Conservation (phyloP, 1,140 invertebrate species). For the Helicoverpa zea region DNA sequence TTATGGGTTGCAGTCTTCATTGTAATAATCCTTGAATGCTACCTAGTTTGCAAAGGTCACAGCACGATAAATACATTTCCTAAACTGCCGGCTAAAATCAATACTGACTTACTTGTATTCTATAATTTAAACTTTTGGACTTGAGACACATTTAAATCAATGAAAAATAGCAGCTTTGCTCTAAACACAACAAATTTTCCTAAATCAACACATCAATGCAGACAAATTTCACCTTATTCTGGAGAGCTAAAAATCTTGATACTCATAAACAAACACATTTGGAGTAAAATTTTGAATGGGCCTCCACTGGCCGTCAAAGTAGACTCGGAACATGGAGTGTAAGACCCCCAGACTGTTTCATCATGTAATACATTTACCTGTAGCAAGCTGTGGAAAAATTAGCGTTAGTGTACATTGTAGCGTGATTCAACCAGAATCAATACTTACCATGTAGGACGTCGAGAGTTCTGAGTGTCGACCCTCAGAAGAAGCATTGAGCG, state of each 20-base stretch:
- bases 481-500: conserved; percentile 57
- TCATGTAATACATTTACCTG: conserved; percentile 32
- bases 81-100: neutral
- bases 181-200: neutral
- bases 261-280: neutral
- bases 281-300: neutral
- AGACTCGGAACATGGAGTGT: neutral
- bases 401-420: neutral
- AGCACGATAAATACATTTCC: neutral
- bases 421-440: conserved; percentile 41
- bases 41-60: conserved; percentile 17
- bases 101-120: too few relatives aligned
- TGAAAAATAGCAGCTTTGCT: neutral
- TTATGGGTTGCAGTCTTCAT: conserved; percentile 26
- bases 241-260: conserved; percentile 15
- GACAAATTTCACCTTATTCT: neutral
- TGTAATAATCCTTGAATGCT: conserved; percentile 19
- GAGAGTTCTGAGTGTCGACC: conserved; percentile 61
- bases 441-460: conserved; percentile 69
- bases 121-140: neutral
- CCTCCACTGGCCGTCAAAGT: neutral
- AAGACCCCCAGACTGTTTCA: neutral
- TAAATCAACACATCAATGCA: neutral
- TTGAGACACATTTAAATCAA: neutral
- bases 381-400: conserved; percentile 11